Evolutionary conservation across 2,797 vertebrate species (phyloP).

Genomic region (Pseudochirops cupreus): DNA sequence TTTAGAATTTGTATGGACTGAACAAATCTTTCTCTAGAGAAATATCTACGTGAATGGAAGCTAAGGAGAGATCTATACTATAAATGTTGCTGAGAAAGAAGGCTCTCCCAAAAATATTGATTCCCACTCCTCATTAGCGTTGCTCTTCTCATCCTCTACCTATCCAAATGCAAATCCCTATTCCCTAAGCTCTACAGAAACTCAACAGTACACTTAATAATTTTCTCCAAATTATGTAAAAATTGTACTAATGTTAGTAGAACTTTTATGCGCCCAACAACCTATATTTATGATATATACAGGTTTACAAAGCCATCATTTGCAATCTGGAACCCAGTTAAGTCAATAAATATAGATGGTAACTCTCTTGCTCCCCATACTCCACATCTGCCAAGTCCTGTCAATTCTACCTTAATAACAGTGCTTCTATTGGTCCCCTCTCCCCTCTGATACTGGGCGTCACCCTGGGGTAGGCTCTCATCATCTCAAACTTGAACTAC

Average conservation of each 20-base stretch:
- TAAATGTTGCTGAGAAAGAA: slow-evolving; percentile 16
- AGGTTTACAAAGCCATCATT: not conserved
- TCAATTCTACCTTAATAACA: not conserved
- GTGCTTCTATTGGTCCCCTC: too few relatives aligned
- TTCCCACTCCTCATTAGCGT: not conserved
- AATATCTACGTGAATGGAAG: slow-evolving; percentile 39
- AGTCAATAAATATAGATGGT: not conserved
- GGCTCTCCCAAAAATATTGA: not conserved
- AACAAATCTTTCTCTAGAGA: slow-evolving; percentile 7
- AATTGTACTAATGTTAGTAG: not conserved
- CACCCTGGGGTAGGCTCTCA: not conserved
- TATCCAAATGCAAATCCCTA: not conserved
- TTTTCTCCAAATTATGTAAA: not conserved
- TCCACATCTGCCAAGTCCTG: not conserved
- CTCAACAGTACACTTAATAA: not conserved
- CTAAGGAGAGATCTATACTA: not conserved
- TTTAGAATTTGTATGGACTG: not conserved
- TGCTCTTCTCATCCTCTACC: not conserved
- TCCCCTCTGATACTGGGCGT: not conserved
- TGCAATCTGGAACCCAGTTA: slow-evolving; percentile 19
- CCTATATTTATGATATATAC: fast-evolving
- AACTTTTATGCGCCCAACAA: not conserved
- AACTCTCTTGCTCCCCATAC: not conserved
- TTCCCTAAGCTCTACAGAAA: not conserved
- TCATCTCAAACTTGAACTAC: not conserved